Base-by-base conservation (phyloP, 37 sponge, comb jelly and placozoan genomes). In the Aphrocallistes beatrix region DNA sequence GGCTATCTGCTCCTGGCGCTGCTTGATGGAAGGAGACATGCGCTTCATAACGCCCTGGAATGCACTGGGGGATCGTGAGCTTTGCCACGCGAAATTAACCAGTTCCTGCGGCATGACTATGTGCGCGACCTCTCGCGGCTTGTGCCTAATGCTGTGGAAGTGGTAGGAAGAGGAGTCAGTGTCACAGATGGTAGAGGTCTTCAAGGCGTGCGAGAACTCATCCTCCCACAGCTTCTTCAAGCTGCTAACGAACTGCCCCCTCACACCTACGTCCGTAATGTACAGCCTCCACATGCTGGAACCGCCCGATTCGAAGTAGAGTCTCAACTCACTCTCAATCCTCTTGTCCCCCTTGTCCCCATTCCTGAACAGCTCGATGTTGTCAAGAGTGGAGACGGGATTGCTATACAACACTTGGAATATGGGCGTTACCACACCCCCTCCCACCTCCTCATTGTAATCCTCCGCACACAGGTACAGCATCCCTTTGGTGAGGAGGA, bases 21-120 rank as follows among this genome's bases (percentile, higher is more conserved):
- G 75, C 75, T 60, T 60, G 8, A 60, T 13, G 21, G 75, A 60
- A 13, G 75, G 75, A 60, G 28, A 32, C 32, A 60, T 32, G 25
- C 75, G 25, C 34, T 21, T 60, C 8, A 60, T 60, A 32, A 60
- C n/a, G 6, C 75, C 75, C 6, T 32, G 21, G 75, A 60, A 60
- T 25, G 75, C 75, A 30, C 75, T 60, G 75, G 34, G 75, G n/a
- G 75, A 60, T 60, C 75, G 10, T 6, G 75, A 19, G 25, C 75
- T 28, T 30, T 60, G 75, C 75, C 75, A 60, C 34, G 75, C 75
- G 34, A 60, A 60, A 60, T 60, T 30, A 19, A 60, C 75, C 6
- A 60, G 75, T 28, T 60, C 75, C 34, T 60, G 75, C 75, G 75
- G 75, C 75, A 60, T 60, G 3, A 60, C 75, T 3, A 60, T 60